A percentile compares a stretch with the other conserved stretches of the same genome.
phyloP scores from a whole-genome alignment of 2,113 vertebrate genomes.

The Sminthopsis crassicaudata region DNA sequence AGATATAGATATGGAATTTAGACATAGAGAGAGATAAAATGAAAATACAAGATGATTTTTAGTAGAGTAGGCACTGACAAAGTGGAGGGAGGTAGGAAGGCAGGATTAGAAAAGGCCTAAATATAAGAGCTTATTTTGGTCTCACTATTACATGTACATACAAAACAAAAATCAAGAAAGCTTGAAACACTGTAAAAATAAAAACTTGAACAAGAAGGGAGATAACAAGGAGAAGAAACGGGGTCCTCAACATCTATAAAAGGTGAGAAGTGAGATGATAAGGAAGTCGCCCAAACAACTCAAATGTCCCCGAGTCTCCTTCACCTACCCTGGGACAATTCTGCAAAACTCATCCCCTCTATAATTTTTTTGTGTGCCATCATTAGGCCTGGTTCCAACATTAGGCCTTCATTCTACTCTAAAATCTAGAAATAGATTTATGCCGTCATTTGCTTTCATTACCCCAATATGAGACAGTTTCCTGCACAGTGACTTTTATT shows the following conservation, averaged over 20 bases:
- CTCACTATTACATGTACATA: not conserved
- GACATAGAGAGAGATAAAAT: not conserved
- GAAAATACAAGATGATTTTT: not conserved
- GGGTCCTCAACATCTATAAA: not conserved
- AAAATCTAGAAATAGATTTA: not conserved
- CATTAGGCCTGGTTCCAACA: not conserved
- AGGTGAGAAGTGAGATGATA: not conserved
- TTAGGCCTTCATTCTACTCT: constrained; percentile 23
- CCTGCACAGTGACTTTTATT: constrained; percentile 64
- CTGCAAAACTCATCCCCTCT: not conserved
- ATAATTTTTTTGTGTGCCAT: not conserved
- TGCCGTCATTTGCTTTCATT: not conserved
- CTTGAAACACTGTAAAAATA: not conserved
- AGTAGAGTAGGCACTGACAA: not conserved
- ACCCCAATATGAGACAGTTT: constrained; percentile 38
- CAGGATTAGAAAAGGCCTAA: not conserved
- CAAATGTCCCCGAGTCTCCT: not conserved
- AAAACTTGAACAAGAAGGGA: not conserved
- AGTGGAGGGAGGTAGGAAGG: not conserved
- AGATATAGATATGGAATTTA: not conserved
- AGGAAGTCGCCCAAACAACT: not conserved
- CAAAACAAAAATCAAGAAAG: not conserved
- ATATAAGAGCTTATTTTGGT: not conserved
- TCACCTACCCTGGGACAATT: not conserved
- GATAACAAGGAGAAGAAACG: not conserved